A percentile compares a stretch with the other conserved stretches of the same genome.
phyloP scores from a whole-genome alignment of 2,113 vertebrate genomes.

The Aphelocoma coerulescens region DNA sequence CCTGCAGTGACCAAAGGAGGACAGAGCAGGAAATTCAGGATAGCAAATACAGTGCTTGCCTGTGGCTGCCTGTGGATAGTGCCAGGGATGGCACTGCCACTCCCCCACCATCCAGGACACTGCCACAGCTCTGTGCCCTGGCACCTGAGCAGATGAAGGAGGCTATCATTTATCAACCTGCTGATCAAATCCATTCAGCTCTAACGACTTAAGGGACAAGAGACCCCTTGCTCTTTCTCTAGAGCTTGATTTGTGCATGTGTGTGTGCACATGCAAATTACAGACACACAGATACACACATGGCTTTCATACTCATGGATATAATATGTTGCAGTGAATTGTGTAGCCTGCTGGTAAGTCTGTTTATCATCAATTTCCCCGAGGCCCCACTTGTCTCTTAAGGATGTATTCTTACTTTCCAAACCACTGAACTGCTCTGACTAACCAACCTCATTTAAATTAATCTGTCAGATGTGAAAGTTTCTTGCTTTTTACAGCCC shows the following conservation, averaged over 20 bases:
- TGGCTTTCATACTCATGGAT: background rate
- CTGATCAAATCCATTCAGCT: background rate
- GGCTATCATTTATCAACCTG: background rate
- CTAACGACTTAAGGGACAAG: background rate
- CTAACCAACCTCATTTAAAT: conserved; percentile 16
- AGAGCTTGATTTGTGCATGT: background rate
- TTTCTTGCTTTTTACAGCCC: background rate
- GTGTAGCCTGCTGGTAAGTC: background rate
- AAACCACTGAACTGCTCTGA: conserved; percentile 27
- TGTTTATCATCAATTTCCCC: background rate
- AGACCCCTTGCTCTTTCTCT: background rate
- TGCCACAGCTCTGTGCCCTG: background rate
- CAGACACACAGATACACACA: background rate
- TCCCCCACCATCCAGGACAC: background rate
- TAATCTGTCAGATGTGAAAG: conserved; percentile 23
- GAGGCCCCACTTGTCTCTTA: background rate
- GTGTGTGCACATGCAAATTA: background rate
- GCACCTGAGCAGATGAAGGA: background rate
- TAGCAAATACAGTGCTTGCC: background rate
- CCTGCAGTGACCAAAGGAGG: background rate
- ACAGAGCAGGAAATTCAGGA: background rate
- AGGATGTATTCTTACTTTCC: conserved; percentile 6
- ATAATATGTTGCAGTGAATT: background rate
- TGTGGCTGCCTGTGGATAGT: background rate
- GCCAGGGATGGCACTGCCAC: background rate